Base-by-base conservation (phyloP, 2,888 invertebrate genomes). In the Protonemura montana region DNA sequence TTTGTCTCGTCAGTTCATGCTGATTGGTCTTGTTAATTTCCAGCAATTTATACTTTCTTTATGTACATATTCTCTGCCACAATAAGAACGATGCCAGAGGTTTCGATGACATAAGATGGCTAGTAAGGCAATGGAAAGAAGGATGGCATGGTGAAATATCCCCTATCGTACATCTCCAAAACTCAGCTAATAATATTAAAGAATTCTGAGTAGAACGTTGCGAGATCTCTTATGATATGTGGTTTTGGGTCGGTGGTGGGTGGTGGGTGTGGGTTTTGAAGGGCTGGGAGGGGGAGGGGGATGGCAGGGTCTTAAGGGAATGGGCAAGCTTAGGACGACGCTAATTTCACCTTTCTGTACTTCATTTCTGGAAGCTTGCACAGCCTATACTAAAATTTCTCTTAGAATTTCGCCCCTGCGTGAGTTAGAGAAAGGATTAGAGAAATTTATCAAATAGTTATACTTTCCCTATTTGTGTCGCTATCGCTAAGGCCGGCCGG, bases 371-470 rank as follows among this genome's bases (percentile, higher is more conserved):
- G 59, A 10, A 10, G 59, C 59, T 59, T 59, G 16, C 59, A 59
- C 59, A 21, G 59, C 21, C 6, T 59, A 59, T 21, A 2, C 78
- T 78, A 78, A 10, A 7, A 30, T 81, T 81, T 30, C 81, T 81
- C 81, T 28, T 29, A 28, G 81, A 81, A 28, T 81, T 81, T 28
- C 28, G 26, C 81, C 30, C 81, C 30, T 81, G 27, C 28, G 29
- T 30, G 81, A 28, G 0, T 16, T 21, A 27, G 10, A 27, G 81
- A n/a, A 29, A 30, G 30, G 81, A 81, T 81, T 81, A 81, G n/a
- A 30, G 30, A 30, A 81, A 81, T 81, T 81, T 81, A 81, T 81
- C 81, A 81, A 81, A n/a, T 7, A 81, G 28, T 7, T 16, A 29
- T 81, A 81, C 30, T 81, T 81, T 81, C 28, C 81, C 28, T 30